Conservation (phyloP, 2,888 invertebrate genomes). For the Prosopocoilus inquinatus region DNA sequence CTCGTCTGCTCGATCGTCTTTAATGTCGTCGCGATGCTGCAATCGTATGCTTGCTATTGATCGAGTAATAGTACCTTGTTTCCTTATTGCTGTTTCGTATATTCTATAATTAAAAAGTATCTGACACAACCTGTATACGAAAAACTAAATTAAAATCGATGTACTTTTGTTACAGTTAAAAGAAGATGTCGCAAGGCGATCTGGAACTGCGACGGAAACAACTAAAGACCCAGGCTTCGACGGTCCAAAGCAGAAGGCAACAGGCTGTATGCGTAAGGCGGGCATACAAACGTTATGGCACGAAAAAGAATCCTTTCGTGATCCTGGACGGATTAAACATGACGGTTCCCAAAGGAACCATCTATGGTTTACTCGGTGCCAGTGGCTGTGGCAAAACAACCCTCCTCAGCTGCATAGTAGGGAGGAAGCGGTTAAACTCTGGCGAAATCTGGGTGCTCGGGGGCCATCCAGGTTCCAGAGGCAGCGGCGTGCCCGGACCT, state of each 20-base stretch:
- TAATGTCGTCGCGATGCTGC: too few relatives aligned
- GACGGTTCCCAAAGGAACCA: conserved; percentile 84
- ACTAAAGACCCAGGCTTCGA: conserved; percentile 26
- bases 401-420: conserved; percentile 81
- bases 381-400: conserved; percentile 93
- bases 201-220: conserved; percentile 27
- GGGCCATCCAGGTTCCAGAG: conserved; percentile 75
- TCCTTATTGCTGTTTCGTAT: too few relatives aligned
- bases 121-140: too few relatives aligned
- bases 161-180: too few relatives aligned
- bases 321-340: conserved; percentile 86
- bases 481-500: conserved; percentile 86
- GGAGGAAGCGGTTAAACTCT: conserved; percentile 72
- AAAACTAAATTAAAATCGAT: too few relatives aligned
- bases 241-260: conserved; percentile 58
- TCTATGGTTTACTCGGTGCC: conserved; percentile 82
- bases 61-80: too few relatives aligned
- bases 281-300: conserved; percentile 82
- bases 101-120: too few relatives aligned
- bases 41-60: too few relatives aligned
- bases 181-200: conserved; percentile 8
- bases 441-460: conserved; percentile 83
- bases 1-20: too few relatives aligned
- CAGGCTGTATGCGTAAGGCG: conserved; percentile 83
- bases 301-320: conserved; percentile 73